Conservation (phyloP, 2,888 invertebrate species). For the Drosophila borealis region DNA sequence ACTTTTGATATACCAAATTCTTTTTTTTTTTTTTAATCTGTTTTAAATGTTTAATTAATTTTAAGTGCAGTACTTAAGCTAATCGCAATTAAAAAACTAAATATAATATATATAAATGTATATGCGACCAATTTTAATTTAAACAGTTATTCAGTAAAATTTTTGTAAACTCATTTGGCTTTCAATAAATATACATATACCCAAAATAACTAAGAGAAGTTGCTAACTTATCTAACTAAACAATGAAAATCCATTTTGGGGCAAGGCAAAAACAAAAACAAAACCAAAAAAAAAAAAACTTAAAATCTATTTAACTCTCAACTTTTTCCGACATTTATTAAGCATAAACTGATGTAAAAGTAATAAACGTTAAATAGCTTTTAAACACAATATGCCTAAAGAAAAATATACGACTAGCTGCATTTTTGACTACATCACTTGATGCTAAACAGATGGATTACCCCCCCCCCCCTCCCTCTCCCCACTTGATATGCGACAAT, state of each 20-base stretch:
- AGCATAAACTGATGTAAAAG: conserved; percentile 15
- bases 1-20: conserved; percentile 6
- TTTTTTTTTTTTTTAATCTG: conserved; percentile 20
- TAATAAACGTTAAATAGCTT: conserved; percentile 25
- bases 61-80: conserved; percentile 64
- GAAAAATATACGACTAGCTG: conserved; percentile 41
- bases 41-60: conserved; percentile 61
- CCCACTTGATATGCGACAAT: conserved; percentile 17
- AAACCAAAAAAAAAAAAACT: background rate
- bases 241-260: conserved; percentile 18
- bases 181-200: conserved; percentile 30
- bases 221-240: conserved; percentile 18
- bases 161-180: conserved; percentile 31
- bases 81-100: conserved; percentile 23
- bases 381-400: conserved; percentile 50
- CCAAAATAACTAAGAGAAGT: conserved; percentile 4
- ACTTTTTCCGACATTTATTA: conserved; percentile 44
- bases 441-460: conserved; percentile 28
- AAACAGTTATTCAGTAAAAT: conserved; percentile 8
- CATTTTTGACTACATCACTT: conserved; percentile 52
- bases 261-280: conserved; percentile 16
- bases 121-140: conserved; percentile 11
- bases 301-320: conserved; percentile 2
- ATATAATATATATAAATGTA: background rate
- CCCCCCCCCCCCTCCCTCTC: conserved; percentile 1